phyloP scores from a whole-genome alignment of 2,888 invertebrate genomes.

The Bedellia somnulentella region DNA sequence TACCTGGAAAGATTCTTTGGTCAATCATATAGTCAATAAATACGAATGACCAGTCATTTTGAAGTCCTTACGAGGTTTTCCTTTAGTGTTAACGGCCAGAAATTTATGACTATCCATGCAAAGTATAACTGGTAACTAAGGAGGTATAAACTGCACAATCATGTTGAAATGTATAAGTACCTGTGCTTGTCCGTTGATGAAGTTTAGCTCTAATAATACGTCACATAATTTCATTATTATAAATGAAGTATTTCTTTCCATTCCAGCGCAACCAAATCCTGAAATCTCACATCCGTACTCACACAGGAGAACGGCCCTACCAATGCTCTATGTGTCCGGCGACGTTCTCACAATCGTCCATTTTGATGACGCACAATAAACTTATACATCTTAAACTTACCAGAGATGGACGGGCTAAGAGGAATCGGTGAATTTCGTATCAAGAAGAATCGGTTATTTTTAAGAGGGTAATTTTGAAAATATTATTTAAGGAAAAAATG shows the following conservation, averaged over 20 bases:
- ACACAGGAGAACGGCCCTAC: too few species aligned
- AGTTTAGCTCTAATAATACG: background rate
- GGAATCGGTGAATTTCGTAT: too few species aligned
- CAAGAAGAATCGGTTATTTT: too few species aligned
- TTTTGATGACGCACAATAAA: slow-evolving; percentile 27
- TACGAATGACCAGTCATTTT: background rate
- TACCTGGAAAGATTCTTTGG: background rate
- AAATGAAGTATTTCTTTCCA: slow-evolving; percentile 2
- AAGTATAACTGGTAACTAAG: too few species aligned
- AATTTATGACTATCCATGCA: too few species aligned
- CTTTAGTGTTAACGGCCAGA: too few species aligned
- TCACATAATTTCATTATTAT: too few species aligned
- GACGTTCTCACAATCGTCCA: slow-evolving; percentile 28
- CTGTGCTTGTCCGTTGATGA: slow-evolving; percentile 1
- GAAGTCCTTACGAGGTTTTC: background rate
- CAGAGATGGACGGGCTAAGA: slow-evolving; percentile 19
- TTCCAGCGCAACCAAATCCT: slow-evolving; percentile 7
- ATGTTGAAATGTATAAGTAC: background rate
- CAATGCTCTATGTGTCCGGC: slow-evolving; percentile 34
- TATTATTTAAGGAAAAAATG: too few species aligned
- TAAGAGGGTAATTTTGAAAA: too few species aligned
- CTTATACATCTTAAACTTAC: slow-evolving; percentile 32
- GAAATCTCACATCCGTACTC: slow-evolving; percentile 28
- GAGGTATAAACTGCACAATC: too few species aligned
- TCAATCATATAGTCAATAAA: background rate